phyloP scores from a whole-genome alignment of 2,113 vertebrate species.

The Pangasianodon hypophthalmus region DNA sequence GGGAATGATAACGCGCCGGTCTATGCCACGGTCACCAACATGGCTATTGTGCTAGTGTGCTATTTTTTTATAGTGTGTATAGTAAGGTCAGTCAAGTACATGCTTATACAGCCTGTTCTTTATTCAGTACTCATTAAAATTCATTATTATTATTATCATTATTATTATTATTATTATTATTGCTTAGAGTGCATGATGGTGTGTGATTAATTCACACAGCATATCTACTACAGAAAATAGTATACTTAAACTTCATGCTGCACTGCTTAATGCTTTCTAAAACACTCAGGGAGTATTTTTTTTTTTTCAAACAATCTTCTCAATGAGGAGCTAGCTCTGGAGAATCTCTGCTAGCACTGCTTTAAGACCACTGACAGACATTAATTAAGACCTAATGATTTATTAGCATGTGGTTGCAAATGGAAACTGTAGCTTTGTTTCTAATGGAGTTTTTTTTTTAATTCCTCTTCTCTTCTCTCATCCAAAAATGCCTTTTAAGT shows the following conservation, averaged over 20 bases:
- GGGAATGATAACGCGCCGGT: slow-evolving; percentile 42
- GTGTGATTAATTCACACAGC: neutral
- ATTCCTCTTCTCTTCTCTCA: slow-evolving; percentile 62
- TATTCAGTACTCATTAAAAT: neutral
- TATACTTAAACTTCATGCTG: neutral
- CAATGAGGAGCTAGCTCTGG: slow-evolving; percentile 66
- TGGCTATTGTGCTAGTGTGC: neutral
- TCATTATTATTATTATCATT: neutral
- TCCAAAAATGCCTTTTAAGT: slow-evolving; percentile 60
- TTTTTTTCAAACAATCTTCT: slow-evolving; percentile 48
- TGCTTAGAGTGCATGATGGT: neutral
- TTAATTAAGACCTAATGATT: slow-evolving; percentile 80
- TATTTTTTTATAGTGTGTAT: slow-evolving; percentile 26
- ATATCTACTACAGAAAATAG: neutral
- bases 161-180: neutral
- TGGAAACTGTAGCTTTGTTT: slow-evolving; percentile 74
- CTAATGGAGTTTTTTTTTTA: slow-evolving; percentile 66
- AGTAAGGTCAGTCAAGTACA: slow-evolving; percentile 32
- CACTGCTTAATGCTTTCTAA: slow-evolving; percentile 17
- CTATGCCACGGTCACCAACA: slow-evolving; percentile 16
- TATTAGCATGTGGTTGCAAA: slow-evolving; percentile 69
- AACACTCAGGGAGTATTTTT: slow-evolving; percentile 28
- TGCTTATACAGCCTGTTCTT: neutral
- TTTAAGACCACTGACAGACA: slow-evolving; percentile 71
- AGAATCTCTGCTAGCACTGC: slow-evolving; percentile 68